phyloP scores from a whole-genome alignment of 2,797 vertebrate species.

The Gambusia yucatana region DNA sequence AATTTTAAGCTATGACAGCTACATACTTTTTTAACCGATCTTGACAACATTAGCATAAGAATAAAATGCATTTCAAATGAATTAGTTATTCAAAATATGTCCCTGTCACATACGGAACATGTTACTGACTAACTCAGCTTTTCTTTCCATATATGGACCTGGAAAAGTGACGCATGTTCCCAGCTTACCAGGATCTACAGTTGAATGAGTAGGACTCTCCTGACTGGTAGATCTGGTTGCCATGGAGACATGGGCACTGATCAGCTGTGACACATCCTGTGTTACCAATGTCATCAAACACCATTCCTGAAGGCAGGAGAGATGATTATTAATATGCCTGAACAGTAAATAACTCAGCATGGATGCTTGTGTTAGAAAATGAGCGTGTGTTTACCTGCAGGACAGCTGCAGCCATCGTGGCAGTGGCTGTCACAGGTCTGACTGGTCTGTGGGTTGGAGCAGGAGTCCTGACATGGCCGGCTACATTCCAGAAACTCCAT shows the following conservation, averaged over 20 bases:
- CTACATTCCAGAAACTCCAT: slow-evolving; percentile 84
- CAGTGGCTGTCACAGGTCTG: slow-evolving; percentile 84
- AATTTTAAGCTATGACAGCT: neutral
- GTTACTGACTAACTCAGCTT: neutral
- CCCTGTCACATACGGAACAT: neutral
- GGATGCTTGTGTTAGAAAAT: too few species aligned
- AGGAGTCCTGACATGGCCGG: slow-evolving; percentile 82
- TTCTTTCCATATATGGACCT: neutral
- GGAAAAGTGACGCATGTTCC: neutral
- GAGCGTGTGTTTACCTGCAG: slow-evolving; percentile 73
- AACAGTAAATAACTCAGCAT: neutral
- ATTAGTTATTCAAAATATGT: neutral
- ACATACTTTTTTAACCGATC: neutral
- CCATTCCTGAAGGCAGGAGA: slow-evolving; percentile 59
- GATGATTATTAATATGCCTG: neutral
- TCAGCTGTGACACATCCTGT: slow-evolving; percentile 67
- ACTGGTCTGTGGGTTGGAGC: slow-evolving; percentile 81
- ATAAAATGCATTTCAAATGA: neutral
- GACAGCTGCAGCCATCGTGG: slow-evolving; percentile 86
- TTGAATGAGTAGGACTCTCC: slow-evolving; percentile 65
- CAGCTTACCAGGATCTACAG: slow-evolving; percentile 76
- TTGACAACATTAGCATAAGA: neutral
- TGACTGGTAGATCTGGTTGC: slow-evolving; percentile 54
- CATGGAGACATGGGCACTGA: slow-evolving; percentile 74
- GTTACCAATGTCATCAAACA: slow-evolving; percentile 74